Base-by-base conservation (phyloP, 2,797 vertebrate genomes). In the Adrianichthys oophorus region DNA sequence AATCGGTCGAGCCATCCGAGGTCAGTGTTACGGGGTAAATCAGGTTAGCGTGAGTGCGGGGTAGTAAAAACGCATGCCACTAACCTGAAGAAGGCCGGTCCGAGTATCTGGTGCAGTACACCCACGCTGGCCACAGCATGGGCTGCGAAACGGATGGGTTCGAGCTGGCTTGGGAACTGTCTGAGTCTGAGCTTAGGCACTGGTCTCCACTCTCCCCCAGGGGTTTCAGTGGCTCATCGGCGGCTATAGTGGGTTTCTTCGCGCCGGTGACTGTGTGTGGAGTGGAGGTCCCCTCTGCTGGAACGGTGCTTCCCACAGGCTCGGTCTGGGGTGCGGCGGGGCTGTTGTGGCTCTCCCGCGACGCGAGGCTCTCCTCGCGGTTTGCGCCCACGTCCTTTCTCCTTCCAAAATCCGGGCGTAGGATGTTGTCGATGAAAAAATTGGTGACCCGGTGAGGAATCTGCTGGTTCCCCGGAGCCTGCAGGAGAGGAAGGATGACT, bases 41-140 rank as follows among this genome's bases (percentile, higher is more conserved):
- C 82, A 89, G 87, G 87, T 81, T 84, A 90, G 75, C 18, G 63
- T 23, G 62, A 65, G 67, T 5, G 16, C 48, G 48, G 26, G 44
- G 37, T 19, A 50, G 51, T 48, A 61, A 59, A 70, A 62, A 68
- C 47, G 54, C 65, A 59, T 59, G 66, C 63, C 48, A 79, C 73
- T 92, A 92, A 98, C 96, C 97, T 96, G 97, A 98, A 54, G 97
- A 98, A 73, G 96, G 97, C 87, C 97, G 92, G 91, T 98, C 96
- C 72, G 97, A 98, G 90, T 98, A 98, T 68, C 96, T 91, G 85
- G 97, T 98, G 92, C 97, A 98, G 90, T 98, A 98, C 59, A 98
- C 97, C 97, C 97, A 98, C 69, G 97, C 97, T 65, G 96, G 97
- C 97, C 97, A 98, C 66, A 98, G 91, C 95, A 98, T 96, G 73